phyloP scores from a whole-genome alignment of 2,113 vertebrate genomes.

The Sturnus vulgaris region DNA sequence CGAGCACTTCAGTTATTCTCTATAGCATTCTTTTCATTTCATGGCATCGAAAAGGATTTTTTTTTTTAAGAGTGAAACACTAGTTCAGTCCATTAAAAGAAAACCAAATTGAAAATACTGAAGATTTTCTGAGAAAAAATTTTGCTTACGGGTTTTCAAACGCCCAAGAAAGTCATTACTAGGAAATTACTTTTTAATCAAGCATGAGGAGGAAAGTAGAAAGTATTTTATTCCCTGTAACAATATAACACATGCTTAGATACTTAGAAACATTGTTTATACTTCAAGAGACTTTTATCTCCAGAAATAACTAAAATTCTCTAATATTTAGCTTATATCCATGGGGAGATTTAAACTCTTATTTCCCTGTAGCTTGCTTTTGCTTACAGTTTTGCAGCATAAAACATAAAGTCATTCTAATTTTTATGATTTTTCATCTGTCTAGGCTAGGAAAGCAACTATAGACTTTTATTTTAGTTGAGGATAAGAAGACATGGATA shows the following conservation, averaged over 20 bases:
- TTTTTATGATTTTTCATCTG: background rate
- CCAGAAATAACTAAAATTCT: background rate
- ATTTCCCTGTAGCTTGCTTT: background rate
- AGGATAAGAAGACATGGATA: background rate
- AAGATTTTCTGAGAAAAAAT: background rate
- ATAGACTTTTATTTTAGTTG: background rate
- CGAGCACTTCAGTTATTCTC: background rate
- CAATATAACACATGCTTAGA: background rate
- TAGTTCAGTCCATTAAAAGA: background rate
- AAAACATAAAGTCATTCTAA: background rate
- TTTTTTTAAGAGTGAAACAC: background rate
- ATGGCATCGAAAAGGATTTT: background rate
- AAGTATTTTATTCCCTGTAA: background rate
- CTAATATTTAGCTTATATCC: background rate
- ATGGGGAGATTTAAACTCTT: background rate
- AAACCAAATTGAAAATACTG: background rate
- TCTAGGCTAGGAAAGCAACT: background rate
- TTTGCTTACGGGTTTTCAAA: background rate
- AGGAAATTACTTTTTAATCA: conserved; percentile 9
- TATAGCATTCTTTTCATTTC: background rate
- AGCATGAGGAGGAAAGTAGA: background rate
- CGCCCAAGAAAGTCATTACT: background rate
- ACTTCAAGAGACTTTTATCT: background rate
- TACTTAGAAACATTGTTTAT: background rate
- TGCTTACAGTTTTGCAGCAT: background rate